These are phyloP conservation scores for Echinometra lucunter DNA, from an alignment of 53 echinoderm and acorn worm genomes.

Conservation along the genomic window DNA sequence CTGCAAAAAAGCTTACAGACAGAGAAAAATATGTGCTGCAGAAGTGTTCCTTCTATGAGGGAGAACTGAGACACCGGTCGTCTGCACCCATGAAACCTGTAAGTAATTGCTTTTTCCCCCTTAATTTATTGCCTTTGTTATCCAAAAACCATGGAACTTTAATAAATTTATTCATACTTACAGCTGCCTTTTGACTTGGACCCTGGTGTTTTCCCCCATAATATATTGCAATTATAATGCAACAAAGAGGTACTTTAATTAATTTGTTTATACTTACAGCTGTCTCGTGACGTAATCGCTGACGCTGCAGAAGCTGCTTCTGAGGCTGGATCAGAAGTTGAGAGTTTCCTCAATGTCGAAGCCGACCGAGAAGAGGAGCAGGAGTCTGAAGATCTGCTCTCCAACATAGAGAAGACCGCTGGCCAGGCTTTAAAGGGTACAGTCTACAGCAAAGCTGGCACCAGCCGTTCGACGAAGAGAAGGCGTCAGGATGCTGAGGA, in stretches of 20 bases:
- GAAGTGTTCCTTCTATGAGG: conserved; percentile 59
- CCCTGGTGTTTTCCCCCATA: too few relatives aligned
- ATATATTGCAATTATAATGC: too few relatives aligned
- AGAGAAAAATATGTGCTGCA: conserved; percentile 51
- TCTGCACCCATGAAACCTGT: conserved; percentile 58
- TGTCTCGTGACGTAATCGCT: neutral
- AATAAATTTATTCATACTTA: too few relatives aligned
- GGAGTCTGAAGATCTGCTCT: neutral
- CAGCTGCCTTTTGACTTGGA: neutral
- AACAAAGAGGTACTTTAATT: too few relatives aligned
- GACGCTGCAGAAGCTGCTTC: conserved; percentile 28
- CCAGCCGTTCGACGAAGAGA: conserved; percentile 18
- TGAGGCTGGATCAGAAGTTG: conserved; percentile 8
- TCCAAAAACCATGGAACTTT: too few relatives aligned
- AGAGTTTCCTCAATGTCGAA: conserved; percentile 1
- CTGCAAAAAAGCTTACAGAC: conserved; percentile 53
- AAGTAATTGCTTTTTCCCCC: conserved; percentile 24
- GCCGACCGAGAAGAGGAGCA: conserved; percentile 16
- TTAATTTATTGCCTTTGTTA: neutral
- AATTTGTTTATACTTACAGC: too few relatives aligned
- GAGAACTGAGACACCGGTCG: conserved; percentile 33
- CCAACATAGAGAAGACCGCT: conserved; percentile 47
- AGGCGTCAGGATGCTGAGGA: conserved; percentile 38
- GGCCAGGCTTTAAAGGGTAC: conserved; percentile 16
- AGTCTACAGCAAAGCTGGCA: conserved; percentile 34